phyloP scores from a whole-genome alignment of 2,113 vertebrate species.

The Dasyornis broadbenti region DNA sequence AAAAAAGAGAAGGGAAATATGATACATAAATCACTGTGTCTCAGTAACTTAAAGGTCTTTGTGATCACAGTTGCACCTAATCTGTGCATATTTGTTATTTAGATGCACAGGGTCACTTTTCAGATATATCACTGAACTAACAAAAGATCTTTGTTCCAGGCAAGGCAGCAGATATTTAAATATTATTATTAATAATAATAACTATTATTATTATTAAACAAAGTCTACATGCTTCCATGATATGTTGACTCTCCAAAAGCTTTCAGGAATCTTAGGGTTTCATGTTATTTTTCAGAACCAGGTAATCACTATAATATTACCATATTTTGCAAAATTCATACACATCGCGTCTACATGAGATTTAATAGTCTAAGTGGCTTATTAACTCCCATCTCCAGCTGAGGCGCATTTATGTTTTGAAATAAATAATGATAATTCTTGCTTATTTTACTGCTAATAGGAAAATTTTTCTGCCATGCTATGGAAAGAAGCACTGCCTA shows the following conservation, averaged over 20 bases:
- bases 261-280: background rate
- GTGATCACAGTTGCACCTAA: background rate
- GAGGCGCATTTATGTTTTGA: slow-evolving; percentile 5
- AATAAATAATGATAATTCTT: background rate
- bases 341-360: background rate
- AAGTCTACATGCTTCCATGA: background rate
- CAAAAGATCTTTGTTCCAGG: background rate
- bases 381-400: slow-evolving; percentile 3
- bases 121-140: background rate
- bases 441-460: background rate
- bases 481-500: background rate
- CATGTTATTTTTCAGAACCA: background rate
- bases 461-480: background rate
- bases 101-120: background rate
- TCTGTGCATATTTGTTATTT: background rate
- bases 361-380: background rate
- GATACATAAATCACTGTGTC: background rate
- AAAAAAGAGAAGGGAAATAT: accelerated
- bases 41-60: background rate
- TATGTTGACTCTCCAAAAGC: background rate
- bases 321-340: background rate
- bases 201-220: background rate
- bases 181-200: background rate
- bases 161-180: background rate
- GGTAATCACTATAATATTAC: background rate